Base-by-base conservation (phyloP, 2,888 invertebrate species). In the Agriopis leucophaearia region DNA sequence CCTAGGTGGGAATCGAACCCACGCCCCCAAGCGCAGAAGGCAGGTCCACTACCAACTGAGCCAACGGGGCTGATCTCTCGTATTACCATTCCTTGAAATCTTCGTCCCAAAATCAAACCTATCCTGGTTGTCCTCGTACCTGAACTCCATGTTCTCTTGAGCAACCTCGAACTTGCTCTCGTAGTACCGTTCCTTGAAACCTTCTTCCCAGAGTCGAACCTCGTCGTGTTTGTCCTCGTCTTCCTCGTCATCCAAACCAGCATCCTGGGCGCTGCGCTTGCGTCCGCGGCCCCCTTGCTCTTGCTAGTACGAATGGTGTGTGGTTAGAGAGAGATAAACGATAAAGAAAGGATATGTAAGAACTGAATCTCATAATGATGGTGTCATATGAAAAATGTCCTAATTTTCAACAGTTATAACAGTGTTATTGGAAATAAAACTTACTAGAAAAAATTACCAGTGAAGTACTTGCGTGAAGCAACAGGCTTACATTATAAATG, bases 21-120 rank as follows among this genome's bases (percentile, higher is more conserved):
- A n/a, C n/a, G n/a, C n/a, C n/a, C n/a, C n/a, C n/a, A n/a, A n/a
- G n/a, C n/a, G n/a, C n/a, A n/a, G n/a, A n/a, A n/a, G n/a, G n/a
- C n/a, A n/a, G n/a, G n/a, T n/a, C n/a, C n/a, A n/a, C n/a, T n/a
- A n/a, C n/a, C n/a, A n/a, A n/a, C n/a, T n/a, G n/a, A n/a, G n/a
- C n/a, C n/a, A n/a, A n/a, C n/a, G n/a, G n/a, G n/a, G n/a, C n/a
- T n/a, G n/a, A n/a, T n/a, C n/a, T 97, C 91, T 98, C 98, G 86
- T 99, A 99, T 92, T 99, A 99, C 45, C 99, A 12, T 87, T 99
- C 98, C 90, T 99, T 99, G 94, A 99, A 99, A 0, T 99, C 99
- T 78, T 97, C 97, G 91, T 99, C 99, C 98, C 98, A 98, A 7
- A 98, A 94, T 16, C 98, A 95, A 56, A 99, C 98, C 92, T 98